Conservation (phyloP, 1,140 invertebrate genomes). For the Goniozus legneri region DNA sequence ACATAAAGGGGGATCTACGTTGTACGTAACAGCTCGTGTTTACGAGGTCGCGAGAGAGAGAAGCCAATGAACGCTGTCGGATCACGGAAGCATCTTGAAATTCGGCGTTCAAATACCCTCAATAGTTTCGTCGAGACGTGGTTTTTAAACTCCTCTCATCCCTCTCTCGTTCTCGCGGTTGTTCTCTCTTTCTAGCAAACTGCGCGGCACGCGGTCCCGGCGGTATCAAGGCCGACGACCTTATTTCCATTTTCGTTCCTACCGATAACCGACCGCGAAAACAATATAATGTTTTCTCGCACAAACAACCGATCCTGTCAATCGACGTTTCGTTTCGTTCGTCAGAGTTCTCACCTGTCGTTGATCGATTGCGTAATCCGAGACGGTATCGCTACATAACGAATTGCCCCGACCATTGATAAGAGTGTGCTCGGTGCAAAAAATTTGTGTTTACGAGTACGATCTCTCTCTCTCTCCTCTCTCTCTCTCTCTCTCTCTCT, state of each 20-base stretch:
- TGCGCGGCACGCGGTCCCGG: neutral
- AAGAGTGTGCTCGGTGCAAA: no score
- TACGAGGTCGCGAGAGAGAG: constrained; percentile 9
- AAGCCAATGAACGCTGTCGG: constrained; percentile 16
- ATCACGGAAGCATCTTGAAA: constrained; percentile 6
- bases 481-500: neutral
- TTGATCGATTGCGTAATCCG: no score
- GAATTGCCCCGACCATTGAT: no score
- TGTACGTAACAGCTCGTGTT: constrained; percentile 14
- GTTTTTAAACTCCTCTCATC: constrained; percentile 6
- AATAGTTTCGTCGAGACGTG: constrained; percentile 1
- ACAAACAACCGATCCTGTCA: neutral
- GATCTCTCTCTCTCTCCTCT: neutral
- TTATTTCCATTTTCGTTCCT: constrained; percentile 17
- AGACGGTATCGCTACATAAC: no score
- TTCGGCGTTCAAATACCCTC: constrained; percentile 10
- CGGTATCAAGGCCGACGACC: constrained; percentile 9
- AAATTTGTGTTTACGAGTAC: constrained; percentile 3
- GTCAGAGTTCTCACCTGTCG: no score
- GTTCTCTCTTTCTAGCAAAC: no score
- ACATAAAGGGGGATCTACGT: constrained; percentile 11
- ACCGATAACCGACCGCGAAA: constrained; percentile 11
- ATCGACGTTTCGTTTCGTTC: no score
- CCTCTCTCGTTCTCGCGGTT: neutral
- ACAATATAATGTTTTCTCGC: constrained; percentile 13